phyloP scores from a whole-genome alignment of 2,113 vertebrate species.

The Antechinus flavipes region DNA sequence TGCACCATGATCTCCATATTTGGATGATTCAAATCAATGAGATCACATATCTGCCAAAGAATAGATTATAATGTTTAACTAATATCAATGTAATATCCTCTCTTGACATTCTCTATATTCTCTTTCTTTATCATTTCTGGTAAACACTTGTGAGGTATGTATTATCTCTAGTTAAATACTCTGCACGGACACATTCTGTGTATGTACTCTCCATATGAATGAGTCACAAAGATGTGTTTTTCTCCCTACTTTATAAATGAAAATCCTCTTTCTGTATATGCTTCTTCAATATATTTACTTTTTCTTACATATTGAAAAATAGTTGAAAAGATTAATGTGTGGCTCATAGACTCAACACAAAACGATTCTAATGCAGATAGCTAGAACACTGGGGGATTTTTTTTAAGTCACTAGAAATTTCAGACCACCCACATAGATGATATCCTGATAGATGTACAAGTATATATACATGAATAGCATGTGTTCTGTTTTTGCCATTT shows the following conservation, averaged over 20 bases:
- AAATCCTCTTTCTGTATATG: not conserved
- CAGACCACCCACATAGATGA: slow-evolving; percentile 14
- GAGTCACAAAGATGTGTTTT: not conserved
- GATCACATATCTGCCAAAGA: slow-evolving; percentile 15
- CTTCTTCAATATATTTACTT: not conserved
- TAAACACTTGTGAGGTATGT: not conserved
- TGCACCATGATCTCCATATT: not conserved
- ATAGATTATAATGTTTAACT: not conserved
- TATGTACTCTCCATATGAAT: not conserved
- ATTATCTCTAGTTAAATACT: slow-evolving; percentile 10
- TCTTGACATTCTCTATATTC: not conserved
- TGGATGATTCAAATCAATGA: not conserved
- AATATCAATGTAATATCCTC: not conserved
- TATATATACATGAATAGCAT: not conserved
- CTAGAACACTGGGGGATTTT: not conserved
- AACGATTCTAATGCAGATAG: slow-evolving; percentile 25
- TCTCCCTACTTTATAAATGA: not conserved
- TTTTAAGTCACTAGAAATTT: not conserved
- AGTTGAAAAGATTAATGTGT: slow-evolving; percentile 24
- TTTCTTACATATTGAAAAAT: slow-evolving; percentile 16
- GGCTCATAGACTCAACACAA: slow-evolving; percentile 39
- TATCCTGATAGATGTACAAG: not conserved
- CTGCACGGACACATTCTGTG: not conserved
- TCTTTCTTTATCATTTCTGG: slow-evolving; percentile 33
- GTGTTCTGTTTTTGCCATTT: not conserved